Evolutionary conservation across 2,888 invertebrate species (phyloP).

Genomic region (Xestia rhomboidea): DNA sequence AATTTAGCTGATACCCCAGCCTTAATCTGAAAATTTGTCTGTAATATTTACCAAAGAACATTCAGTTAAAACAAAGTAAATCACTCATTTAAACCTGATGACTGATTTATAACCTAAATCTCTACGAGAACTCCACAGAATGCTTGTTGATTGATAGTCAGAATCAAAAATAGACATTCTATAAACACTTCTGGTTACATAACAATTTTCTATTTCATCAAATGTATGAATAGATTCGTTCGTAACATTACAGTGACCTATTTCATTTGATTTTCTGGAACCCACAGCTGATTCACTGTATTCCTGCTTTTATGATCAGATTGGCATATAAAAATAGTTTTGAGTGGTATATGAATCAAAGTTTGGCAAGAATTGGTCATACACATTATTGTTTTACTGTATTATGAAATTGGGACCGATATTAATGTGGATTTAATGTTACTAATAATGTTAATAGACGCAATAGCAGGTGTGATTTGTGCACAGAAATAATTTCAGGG

Average conservation of each 20-base stretch:
- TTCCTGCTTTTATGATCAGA: constrained; percentile 29
- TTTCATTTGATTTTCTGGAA: constrained; percentile 26
- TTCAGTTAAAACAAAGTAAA: neutral
- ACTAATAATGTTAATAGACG: no score
- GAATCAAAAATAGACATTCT: constrained; percentile 27
- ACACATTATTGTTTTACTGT: constrained; percentile 6
- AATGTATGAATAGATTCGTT: constrained; percentile 41
- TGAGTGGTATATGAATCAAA: constrained; percentile 27
- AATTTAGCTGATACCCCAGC: no score
- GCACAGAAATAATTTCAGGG: neutral
- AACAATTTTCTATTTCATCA: constrained; percentile 12
- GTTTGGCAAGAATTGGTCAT: constrained; percentile 20
- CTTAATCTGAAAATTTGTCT: no score
- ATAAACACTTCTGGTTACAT: neutral
- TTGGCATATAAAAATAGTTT: constrained; percentile 35
- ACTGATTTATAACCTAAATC: constrained; percentile 15
- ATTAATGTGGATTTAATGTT: neutral
- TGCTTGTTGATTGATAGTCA: constrained; percentile 14
- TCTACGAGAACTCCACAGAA: constrained; percentile 9
- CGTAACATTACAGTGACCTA: constrained; percentile 30
- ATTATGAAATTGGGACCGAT: constrained; percentile 28
- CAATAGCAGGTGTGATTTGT: neutral
- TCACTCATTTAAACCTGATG: neutral
- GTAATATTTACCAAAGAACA: neutral
- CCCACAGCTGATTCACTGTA: constrained; percentile 40